Base-by-base conservation (phyloP, 2,797 vertebrate species). In the Crossoptilon crossoptilon region DNA sequence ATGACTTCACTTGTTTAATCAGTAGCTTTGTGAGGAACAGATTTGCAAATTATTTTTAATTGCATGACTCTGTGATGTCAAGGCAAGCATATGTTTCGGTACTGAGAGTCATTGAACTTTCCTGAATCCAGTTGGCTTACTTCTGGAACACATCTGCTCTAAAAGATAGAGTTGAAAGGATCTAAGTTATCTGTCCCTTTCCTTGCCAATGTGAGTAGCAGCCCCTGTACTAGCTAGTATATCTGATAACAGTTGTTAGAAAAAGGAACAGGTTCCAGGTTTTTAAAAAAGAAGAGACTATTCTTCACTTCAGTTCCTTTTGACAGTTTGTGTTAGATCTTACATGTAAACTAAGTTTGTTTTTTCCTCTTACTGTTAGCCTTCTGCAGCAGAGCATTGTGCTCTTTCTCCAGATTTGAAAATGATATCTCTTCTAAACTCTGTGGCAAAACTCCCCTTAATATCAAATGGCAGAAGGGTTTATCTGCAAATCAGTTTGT, bases 41-140 rank as follows among this genome's bases (percentile, higher is more conserved):
- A n/a, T 89, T 85, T 89, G 37, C 10, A 74, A 74, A 91, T 89
- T 62, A 60, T 4, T 64, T 91, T 87, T 11, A 94, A 77, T 33
- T 74, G 12, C 7, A 7, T 11, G 17, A 81, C 67, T 29, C 77
- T 60, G 41, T 31, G 2, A 22, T 49, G 80, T 19, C 6, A 92
- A 89, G 23, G 29, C 23, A 87, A 21, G 44, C 58, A 83, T 62
- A 59, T 85, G 55, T 59, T 87, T 91, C 62, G 14, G 46, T 64
- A 35, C 55, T 72, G 41, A 66, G 44, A 85, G 62, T 33, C 71
- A 19, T 2, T 85, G 87, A 94, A 92, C 70, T 92, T 83, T 27
- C 6, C 49, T 91, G 72, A 93, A 92, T 35, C 9, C 15, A 71
- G 24, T 67, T 37, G 77, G 33, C 18, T 80, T 49, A 68, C 11